A percentile compares a stretch with the other conserved stretches of the same genome.
Evolutionary conservation across 2,797 vertebrate genomes (phyloP).

Genomic region (Sarcophilus harrisii): DNA sequence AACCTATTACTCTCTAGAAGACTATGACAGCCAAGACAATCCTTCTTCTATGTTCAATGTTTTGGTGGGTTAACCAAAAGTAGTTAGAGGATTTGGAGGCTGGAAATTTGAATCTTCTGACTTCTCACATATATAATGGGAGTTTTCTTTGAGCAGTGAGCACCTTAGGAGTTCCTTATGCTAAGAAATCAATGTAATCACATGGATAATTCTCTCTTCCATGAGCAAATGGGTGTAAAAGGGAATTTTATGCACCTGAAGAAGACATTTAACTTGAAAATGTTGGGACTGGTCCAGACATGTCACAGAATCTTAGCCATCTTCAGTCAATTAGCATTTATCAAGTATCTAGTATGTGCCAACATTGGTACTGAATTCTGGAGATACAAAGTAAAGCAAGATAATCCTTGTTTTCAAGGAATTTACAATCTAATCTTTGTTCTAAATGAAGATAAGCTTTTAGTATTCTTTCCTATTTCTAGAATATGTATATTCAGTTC

Average conservation of each 20-base stretch:
- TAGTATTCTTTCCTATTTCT: background rate
- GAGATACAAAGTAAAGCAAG: background rate
- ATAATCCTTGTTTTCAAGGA: background rate
- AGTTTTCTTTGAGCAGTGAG: background rate
- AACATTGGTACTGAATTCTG: background rate
- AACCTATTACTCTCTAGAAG: background rate
- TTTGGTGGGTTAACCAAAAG: background rate
- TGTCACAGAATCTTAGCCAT: background rate
- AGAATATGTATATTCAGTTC: background rate
- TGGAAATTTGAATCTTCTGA: background rate
- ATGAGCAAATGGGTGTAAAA: background rate
- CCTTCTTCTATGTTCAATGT: background rate
- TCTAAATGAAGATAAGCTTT: background rate
- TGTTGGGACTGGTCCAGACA: background rate
- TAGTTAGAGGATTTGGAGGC: background rate
- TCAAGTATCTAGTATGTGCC: background rate
- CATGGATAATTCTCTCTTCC: background rate
- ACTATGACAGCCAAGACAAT: background rate
- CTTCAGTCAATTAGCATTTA: background rate
- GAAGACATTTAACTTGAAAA: background rate
- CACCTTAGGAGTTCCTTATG: background rate
- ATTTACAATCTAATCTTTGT: background rate
- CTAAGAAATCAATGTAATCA: background rate
- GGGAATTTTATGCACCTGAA: background rate
- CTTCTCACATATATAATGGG: background rate